A percentile compares a stretch with the other conserved stretches of the same genome.
Conservation (phyloP, 2,888 invertebrate genomes). For the Habrosyne pyritoides region DNA sequence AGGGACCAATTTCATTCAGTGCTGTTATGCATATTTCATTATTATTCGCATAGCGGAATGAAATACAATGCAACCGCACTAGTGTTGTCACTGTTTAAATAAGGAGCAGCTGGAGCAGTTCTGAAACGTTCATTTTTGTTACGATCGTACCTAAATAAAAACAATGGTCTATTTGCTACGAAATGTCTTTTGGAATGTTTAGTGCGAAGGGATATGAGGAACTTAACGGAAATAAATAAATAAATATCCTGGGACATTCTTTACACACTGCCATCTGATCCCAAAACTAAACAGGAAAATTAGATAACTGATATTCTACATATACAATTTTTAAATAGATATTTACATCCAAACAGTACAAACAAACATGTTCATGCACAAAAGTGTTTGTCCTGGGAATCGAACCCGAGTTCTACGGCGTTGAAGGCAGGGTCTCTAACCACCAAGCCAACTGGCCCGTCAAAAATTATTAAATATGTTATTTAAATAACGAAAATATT, state of each 20-base stretch:
- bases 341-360: too few species aligned
- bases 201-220: neutral
- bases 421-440: too few species aligned
- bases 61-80: constrained; percentile 12
- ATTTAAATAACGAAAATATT: too few species aligned
- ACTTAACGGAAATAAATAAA: neutral
- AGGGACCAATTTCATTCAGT: constrained; percentile 12
- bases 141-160: neutral
- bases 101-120: constrained; percentile 8
- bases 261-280: too few species aligned
- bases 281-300: too few species aligned
- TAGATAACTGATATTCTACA: too few species aligned
- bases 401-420: too few species aligned
- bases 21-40: constrained; percentile 18
- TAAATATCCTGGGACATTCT: neutral
- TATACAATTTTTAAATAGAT: too few species aligned
- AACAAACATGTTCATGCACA: too few species aligned
- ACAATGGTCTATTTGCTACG: neutral
- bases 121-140: neutral
- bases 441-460: too few species aligned
- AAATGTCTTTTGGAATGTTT: neutral
- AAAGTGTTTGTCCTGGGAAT: too few species aligned
- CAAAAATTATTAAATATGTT: too few species aligned
- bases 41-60: constrained; percentile 11
- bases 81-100: constrained; percentile 9